Evolutionary conservation across 2,797 vertebrate species (phyloP).

Genomic region (Pangasius macronema): DNA sequence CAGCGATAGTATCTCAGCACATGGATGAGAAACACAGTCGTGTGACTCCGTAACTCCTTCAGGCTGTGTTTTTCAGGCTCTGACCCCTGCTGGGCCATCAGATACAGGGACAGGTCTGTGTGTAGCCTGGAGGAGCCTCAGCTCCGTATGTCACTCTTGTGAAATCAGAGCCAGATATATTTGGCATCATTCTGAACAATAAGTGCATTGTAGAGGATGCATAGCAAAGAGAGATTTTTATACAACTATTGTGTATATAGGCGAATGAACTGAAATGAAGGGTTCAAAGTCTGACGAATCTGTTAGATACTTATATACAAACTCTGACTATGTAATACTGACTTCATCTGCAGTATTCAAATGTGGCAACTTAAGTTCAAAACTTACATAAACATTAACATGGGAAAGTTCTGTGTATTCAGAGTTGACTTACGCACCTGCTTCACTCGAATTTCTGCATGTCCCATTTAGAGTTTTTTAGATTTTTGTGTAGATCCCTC

Average conservation of each 20-base stretch:
- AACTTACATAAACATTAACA: not conserved
- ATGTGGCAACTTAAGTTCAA: not conserved
- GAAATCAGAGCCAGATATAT: slow-evolving; percentile 5
- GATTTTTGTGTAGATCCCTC: not conserved
- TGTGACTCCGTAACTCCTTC: slow-evolving; percentile 15
- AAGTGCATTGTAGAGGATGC: not conserved
- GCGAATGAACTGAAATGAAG: not conserved
- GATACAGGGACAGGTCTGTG: slow-evolving; percentile 28
- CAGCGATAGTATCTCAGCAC: slow-evolving; percentile 17
- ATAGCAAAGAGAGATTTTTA: not conserved
- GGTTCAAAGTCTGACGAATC: not conserved
- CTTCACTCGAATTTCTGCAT: not conserved
- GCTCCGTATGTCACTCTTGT: slow-evolving; percentile 22
- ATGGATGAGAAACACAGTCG: slow-evolving; percentile 22
- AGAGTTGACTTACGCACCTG: not conserved
- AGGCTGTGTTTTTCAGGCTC: slow-evolving; percentile 32
- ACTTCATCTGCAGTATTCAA: not conserved
- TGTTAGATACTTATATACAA: not conserved
- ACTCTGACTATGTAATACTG: not conserved
- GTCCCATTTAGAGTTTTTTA: not conserved
- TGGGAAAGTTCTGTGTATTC: not conserved
- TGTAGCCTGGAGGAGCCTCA: slow-evolving; percentile 21
- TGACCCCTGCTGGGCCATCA: slow-evolving; percentile 35
- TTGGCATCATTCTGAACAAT: not conserved
- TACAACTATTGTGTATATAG: not conserved